Evolutionary conservation across 2,888 invertebrate species (phyloP).

Genomic region (Calliopum simillimum): DNA sequence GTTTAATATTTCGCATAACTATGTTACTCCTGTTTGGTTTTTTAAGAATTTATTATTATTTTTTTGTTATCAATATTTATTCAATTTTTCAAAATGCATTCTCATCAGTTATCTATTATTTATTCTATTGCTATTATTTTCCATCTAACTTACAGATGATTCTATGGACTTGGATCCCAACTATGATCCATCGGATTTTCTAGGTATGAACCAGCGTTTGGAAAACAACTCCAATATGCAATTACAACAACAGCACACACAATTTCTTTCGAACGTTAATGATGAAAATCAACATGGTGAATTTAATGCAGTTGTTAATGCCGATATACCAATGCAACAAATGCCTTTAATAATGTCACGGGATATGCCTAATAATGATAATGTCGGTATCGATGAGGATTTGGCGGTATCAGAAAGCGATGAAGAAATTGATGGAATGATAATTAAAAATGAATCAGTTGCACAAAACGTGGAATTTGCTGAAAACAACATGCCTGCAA

Average conservation of each 20-base stretch:
- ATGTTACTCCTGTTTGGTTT: slow-evolving; percentile 43
- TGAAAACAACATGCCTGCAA: slow-evolving; percentile 17
- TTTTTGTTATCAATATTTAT: background rate
- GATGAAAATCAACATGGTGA: slow-evolving; percentile 52
- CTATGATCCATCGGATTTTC: slow-evolving; percentile 89
- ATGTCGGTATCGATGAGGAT: slow-evolving; percentile 78
- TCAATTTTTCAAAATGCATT: background rate
- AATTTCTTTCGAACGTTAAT: slow-evolving; percentile 54
- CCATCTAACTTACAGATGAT: slow-evolving; percentile 70
- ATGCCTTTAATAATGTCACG: slow-evolving; percentile 54
- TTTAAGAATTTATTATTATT: slow-evolving; percentile 17
- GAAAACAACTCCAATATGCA: slow-evolving; percentile 45
- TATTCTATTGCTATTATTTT: slow-evolving; percentile 35
- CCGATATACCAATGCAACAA: slow-evolving; percentile 44
- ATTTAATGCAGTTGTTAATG: slow-evolving; percentile 46
- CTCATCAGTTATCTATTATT: slow-evolving; percentile 27
- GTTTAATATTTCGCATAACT: slow-evolving; percentile 53
- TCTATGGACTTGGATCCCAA: slow-evolving; percentile 83
- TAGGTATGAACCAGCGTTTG: slow-evolving; percentile 70
- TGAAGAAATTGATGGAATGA: slow-evolving; percentile 66
- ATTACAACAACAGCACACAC: slow-evolving; percentile 45
- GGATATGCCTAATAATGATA: slow-evolving; percentile 60
- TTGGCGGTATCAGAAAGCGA: slow-evolving; percentile 84
- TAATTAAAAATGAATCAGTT: slow-evolving; percentile 53
- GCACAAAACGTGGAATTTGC: slow-evolving; percentile 43